Conservation (phyloP, 37 sponge, comb jelly and placozoan species). For the Spongilla lacustris region DNA sequence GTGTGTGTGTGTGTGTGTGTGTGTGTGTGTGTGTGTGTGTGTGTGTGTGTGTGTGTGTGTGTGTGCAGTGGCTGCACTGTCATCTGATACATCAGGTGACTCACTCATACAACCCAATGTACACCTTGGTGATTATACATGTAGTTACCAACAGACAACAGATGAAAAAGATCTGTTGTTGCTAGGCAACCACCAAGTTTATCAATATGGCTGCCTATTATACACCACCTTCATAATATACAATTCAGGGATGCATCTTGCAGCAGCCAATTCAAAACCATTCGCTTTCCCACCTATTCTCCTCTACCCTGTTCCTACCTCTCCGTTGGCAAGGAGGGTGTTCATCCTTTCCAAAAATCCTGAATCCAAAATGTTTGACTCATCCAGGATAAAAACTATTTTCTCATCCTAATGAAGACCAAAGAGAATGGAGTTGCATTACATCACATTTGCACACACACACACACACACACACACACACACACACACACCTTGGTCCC, state of each 20-base stretch:
- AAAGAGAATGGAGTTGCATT: background rate
- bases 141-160: background rate
- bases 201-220: background rate
- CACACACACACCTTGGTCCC: conserved; percentile 67
- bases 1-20: too few species aligned
- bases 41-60: too few species aligned
- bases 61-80: too few species aligned
- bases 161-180: background rate
- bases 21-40: too few species aligned
- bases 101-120: background rate
- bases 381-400: conserved; percentile 95
- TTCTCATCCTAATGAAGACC: conserved; percentile 76
- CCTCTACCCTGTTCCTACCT: conserved; percentile 42
- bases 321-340: conserved; percentile 98
- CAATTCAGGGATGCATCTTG: background rate
- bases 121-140: background rate
- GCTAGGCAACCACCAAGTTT: background rate
- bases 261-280: background rate
- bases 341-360: conserved; percentile 97
- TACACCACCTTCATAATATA: background rate
- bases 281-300: background rate
- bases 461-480: background rate
- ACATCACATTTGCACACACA: background rate
- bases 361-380: conserved; percentile 93
- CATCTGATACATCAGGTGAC: background rate